A percentile compares a stretch with the other conserved stretches of the same genome.
Conservation (phyloP, 64 coral and sea anemone species). For the Hydrozoanthus tunicans region DNA sequence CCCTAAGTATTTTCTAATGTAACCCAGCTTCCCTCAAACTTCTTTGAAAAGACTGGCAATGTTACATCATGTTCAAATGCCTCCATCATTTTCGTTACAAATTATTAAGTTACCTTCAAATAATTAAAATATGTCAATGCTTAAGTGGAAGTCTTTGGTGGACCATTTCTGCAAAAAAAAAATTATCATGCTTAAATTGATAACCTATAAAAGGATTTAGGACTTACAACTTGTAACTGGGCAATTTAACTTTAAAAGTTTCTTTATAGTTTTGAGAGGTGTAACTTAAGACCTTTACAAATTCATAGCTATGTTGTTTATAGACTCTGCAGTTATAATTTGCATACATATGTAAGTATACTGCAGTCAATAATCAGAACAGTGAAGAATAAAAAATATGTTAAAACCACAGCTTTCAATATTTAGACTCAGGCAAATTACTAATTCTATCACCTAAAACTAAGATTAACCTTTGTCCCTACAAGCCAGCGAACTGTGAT, state of each 20-base stretch:
- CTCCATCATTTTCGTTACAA: no score
- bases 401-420: neutral
- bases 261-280: neutral
- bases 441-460: neutral
- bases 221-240: neutral
- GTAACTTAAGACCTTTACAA: neutral
- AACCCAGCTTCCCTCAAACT: no score
- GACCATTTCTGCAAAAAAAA: no score
- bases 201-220: no score
- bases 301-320: neutral
- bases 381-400: neutral
- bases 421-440: neutral
- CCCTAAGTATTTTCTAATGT: no score
- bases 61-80: no score
- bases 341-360: neutral
- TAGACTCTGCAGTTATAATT: neutral
- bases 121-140: no score
- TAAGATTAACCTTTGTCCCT: neutral
- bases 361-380: neutral
- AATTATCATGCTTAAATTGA: no score
- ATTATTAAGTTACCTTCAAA: no score
- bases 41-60: no score
- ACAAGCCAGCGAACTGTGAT: no score
- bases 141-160: no score
- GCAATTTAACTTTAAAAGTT: neutral